Evolutionary conservation across 2,797 vertebrate genomes (phyloP), one percentile per base, ranked within the genome.

Genomic region (Takifugu rubripes): DNA sequence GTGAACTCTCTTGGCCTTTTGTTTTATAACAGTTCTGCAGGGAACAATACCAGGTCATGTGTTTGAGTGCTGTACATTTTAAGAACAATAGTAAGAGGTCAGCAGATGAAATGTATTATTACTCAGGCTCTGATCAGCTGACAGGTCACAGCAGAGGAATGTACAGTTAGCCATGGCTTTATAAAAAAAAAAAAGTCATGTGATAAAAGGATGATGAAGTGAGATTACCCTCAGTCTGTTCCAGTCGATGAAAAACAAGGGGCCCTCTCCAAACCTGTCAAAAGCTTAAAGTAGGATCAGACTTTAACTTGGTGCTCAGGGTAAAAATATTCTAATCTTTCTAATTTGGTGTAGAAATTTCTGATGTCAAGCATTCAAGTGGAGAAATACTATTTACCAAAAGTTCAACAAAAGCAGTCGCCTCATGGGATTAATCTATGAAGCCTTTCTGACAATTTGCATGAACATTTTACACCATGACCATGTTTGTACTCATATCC

Each of bases 161-260:
- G 80, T 84, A 88, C 86, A 89, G 79, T 84, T 78, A 82, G 81
- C 68, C 67, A 47, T 56, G 57, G 72, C 68, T 87, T 89, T 40
- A 21, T 21, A 1, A 40, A 40, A 40, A 40, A 82, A 77, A 64
- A 72, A 58, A 81, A 42, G 75, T 85, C 89, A 89, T 87, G 86
- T 90, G 86, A 87, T 77, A 72, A 70, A 74, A 80, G 71, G 66
- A 77, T 71, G 77, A 83, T 74, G 78, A 77, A 79, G 79, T 56
- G 71, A 82, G 81, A 81, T 85, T 84, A 85, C 64, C 31, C 64
- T 74, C 68, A 59, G 68, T 74, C 69, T 73, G 66, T 25, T 54
- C 67, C 62, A 65, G 49, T 70, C 56, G 62, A 75, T 72, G 74
- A 69, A 84, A 85, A 84, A 81, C 74, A 84, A 73, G 62, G 49